A percentile compares a stretch with the other conserved stretches of the same genome.
Evolutionary conservation across 2,888 invertebrate genomes (phyloP).

Genomic region (Chironomus riparius): DNA sequence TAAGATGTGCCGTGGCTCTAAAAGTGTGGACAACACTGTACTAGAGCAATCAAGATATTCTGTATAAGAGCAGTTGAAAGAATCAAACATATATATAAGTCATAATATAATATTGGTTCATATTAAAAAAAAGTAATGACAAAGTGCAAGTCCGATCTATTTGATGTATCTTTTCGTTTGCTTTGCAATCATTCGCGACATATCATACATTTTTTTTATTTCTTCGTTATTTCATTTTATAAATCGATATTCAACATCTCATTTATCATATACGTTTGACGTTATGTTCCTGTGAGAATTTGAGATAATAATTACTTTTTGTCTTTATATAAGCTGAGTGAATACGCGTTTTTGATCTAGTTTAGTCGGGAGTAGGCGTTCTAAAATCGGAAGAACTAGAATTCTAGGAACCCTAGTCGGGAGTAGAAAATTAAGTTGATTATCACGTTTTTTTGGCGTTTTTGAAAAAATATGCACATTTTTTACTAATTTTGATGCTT

Average conservation of each 20-base stretch:
- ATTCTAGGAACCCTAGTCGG: no score
- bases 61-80: background rate
- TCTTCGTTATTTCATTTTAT: background rate
- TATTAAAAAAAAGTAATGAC: no score
- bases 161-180: slow-evolving; percentile 3
- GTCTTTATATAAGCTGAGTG: background rate
- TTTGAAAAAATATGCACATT: no score
- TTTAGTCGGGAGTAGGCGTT: background rate
- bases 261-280: slow-evolving; percentile 19
- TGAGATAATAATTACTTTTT: slow-evolving; percentile 18
- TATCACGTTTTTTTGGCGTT: no score
- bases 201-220: background rate
- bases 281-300: slow-evolving; percentile 9
- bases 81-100: no score
- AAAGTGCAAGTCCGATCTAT: background rate
- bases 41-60: background rate
- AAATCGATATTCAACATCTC: slow-evolving; percentile 7
- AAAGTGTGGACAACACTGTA: no score
- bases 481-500: no score
- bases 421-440: no score
- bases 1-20: no score
- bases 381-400: no score
- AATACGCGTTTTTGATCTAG: background rate
- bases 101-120: no score
- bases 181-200: background rate